Percentiles rank a stretch among this genome's conserved stretches.
Conservation (phyloP, 2,888 invertebrate species). For the Eremobia ochroleuca region DNA sequence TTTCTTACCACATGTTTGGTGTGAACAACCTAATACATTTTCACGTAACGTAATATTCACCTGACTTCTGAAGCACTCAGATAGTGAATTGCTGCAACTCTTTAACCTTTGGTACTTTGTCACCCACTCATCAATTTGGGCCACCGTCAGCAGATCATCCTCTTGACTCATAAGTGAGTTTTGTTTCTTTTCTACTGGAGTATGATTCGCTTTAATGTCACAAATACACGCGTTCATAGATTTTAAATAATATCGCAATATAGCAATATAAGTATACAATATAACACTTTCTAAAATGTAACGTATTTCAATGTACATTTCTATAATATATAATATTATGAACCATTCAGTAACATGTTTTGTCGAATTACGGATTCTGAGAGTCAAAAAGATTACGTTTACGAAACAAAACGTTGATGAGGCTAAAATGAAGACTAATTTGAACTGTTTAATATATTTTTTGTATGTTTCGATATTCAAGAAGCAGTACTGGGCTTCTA, state of each 20-base stretch:
- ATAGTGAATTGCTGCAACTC: conserved; percentile 31
- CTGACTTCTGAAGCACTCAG: conserved; percentile 31
- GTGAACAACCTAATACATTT: too few species aligned
- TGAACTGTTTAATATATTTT: conserved; percentile 5
- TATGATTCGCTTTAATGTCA: background rate
- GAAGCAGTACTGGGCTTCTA: conserved; percentile 12
- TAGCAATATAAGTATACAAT: conserved; percentile 25
- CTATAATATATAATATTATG: background rate
- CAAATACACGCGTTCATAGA: conserved; percentile 2
- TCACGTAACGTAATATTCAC: conserved; percentile 10
- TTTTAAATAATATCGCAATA: conserved; percentile 19
- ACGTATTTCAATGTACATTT: conserved; percentile 36
- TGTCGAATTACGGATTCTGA: background rate
- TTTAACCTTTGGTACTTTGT: conserved; percentile 29
- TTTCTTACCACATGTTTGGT: too few species aligned
- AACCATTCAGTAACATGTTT: background rate
- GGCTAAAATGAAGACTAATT: background rate
- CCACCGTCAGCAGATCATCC: background rate
- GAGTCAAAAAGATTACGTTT: background rate
- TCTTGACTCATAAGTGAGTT: background rate
- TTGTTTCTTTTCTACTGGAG: background rate
- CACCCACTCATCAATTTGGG: conserved; percentile 21
- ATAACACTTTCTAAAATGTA: conserved; percentile 26
- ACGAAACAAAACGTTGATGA: conserved; percentile 7
- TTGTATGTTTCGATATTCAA: conserved; percentile 11